Percentiles rank a stretch among this genome's conserved stretches.
These are phyloP conservation scores for Sylvia atricapilla DNA, from an alignment of 2,113 vertebrate genomes.

Conservation along the genomic window DNA sequence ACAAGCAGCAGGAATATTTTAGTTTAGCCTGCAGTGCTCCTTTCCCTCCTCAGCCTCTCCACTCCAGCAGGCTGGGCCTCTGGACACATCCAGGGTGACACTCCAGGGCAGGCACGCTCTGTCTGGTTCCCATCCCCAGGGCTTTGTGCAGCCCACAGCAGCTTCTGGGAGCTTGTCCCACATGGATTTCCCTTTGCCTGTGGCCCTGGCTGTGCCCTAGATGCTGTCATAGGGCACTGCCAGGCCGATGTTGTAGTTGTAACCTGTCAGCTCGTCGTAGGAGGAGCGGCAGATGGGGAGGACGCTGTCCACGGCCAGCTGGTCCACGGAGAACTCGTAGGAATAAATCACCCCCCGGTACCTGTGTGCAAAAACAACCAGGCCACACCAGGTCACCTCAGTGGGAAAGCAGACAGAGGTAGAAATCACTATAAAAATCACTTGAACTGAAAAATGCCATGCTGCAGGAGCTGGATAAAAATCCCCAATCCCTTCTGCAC, in stretches of 20 bases:
- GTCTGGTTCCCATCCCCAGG: neutral
- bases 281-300: conserved; percentile 89
- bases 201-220: neutral
- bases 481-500: neutral
- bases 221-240: conserved; percentile 79
- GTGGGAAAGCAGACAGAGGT: neutral
- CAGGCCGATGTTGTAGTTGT: conserved; percentile 91
- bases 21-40: neutral
- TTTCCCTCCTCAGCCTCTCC: neutral
- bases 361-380: conserved; percentile 57
- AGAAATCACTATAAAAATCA: accelerated
- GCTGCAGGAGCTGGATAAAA: neutral
- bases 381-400: neutral
- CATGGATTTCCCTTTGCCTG: accelerated
- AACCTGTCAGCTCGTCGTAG: conserved; percentile 70
- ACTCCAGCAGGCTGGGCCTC: neutral
- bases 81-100: accelerated
- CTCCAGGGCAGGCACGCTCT: neutral
- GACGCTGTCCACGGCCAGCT: conserved; percentile 74
- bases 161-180: neutral
- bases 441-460: accelerated
- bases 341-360: conserved; percentile 86
- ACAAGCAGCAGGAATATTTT: neutral
- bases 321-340: conserved; percentile 88
- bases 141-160: neutral